Conservation (phyloP, 2,113 vertebrate genomes). For the Rattus norvegicus region GRCr8 NC_086022.1:128110501-128111000, state of each 20-base stretch:
- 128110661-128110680: conserved; percentile 69
- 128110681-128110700: conserved; percentile 50
- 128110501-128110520: background rate
- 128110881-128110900: conserved; percentile 66
- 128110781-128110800: conserved; percentile 62
- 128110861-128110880: conserved; percentile 67
- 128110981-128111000: background rate
- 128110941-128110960: conserved; percentile 9
- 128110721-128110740: conserved; percentile 72
- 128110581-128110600: conserved; percentile 44
- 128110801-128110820: conserved; percentile 71
- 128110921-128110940: conserved; percentile 61
- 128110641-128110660: conserved; percentile 60
- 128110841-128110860: conserved; percentile 75
- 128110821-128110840: conserved; percentile 69
- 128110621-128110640: conserved; percentile 45
- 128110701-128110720: conserved; percentile 76
- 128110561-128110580: background rate
- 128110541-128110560: conserved; percentile 40
- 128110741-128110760: conserved; percentile 66
- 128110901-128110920: conserved; percentile 62
- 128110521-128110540: background rate
- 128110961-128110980: background rate
- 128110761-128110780: conserved; percentile 56
- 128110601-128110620: conserved; percentile 55